phyloP scores from a whole-genome alignment of 2,797 vertebrate genomes.

The Momotus momota region DNA sequence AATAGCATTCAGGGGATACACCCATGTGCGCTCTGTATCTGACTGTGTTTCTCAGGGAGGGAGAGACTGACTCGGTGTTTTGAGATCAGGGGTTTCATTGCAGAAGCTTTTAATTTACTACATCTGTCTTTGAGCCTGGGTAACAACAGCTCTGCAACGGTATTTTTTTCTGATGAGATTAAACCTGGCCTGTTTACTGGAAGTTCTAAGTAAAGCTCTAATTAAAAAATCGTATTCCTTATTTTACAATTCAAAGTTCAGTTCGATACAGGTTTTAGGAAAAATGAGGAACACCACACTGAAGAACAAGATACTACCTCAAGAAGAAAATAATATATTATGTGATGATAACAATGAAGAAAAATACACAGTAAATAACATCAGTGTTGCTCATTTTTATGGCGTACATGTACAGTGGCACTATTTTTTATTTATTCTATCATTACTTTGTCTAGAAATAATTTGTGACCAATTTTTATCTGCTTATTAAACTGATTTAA shows the following conservation, averaged over 20 bases:
- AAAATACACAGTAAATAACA: neutral
- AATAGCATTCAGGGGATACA: neutral
- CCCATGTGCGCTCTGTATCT: fast-evolving
- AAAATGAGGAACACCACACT: neutral
- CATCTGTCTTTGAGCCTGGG: neutral
- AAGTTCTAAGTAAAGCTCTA: neutral
- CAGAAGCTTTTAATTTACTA: neutral
- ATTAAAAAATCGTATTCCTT: neutral
- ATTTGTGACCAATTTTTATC: neutral
- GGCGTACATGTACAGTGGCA: neutral
- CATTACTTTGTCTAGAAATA: neutral
- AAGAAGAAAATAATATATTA: neutral
- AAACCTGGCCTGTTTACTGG: neutral
- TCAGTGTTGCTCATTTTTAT: neutral
- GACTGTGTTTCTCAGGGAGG: neutral
- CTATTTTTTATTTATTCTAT: neutral
- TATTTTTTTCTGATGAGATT: neutral
- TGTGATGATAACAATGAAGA: neutral
- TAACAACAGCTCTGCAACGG: neutral
- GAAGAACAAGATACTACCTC: neutral
- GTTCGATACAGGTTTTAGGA: neutral
- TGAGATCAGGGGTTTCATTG: neutral
- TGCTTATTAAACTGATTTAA: neutral
- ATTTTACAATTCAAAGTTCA: neutral
- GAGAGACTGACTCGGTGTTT: neutral